These are phyloP conservation scores for Melopsittacus undulatus DNA, from an alignment of 2,797 vertebrate genomes.

Conservation along the genomic window DNA sequence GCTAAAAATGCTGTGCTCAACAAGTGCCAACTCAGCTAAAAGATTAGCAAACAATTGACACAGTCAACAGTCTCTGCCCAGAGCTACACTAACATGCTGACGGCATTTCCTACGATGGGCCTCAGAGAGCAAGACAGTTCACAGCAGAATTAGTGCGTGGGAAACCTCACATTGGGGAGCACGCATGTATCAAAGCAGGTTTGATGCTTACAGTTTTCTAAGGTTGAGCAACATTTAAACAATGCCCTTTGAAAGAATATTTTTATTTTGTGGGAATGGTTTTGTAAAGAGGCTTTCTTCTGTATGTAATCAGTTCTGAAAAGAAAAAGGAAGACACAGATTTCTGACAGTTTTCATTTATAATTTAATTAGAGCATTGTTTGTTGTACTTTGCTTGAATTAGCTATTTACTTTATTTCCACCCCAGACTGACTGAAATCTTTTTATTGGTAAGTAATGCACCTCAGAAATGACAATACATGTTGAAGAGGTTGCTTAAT, in stretches of 20 bases:
- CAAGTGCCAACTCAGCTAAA: not conserved
- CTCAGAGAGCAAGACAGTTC: not conserved
- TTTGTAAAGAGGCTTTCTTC: not conserved
- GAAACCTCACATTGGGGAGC: not conserved
- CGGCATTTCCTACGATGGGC: not conserved
- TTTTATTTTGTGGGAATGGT: not conserved
- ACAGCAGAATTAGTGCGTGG: not conserved
- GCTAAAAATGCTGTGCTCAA: slow-evolving; percentile 20
- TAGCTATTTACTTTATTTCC: not conserved
- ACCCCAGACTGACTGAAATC: not conserved
- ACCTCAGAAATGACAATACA: not conserved
- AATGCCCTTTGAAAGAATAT: not conserved
- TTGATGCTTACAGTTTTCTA: not conserved
- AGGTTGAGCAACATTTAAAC: not conserved
- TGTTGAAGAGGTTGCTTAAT: not conserved
- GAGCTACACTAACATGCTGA: slow-evolving; percentile 27
- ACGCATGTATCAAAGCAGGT: accelerated
- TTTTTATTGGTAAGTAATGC: not conserved
- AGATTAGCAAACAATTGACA: slow-evolving; percentile 45
- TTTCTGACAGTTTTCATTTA: not conserved
- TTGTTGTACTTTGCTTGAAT: not conserved
- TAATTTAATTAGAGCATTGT: not conserved
- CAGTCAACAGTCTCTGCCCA: slow-evolving; percentile 13
- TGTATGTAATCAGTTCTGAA: not conserved
- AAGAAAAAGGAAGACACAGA: not conserved